phyloP scores from a whole-genome alignment of 1,140 invertebrate genomes.

The Pogonomyrmex californicus region DNA sequence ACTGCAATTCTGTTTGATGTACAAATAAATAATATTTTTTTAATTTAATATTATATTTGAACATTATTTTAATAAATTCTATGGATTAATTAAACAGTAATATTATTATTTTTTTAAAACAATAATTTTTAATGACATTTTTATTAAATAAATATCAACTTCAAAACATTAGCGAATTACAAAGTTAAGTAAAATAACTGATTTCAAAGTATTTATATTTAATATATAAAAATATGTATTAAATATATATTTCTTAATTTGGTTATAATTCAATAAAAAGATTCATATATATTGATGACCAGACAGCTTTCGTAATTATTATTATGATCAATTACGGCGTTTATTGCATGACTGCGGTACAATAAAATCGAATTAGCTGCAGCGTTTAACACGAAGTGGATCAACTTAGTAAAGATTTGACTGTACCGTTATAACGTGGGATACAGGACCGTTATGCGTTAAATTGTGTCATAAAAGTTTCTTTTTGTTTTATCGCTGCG shows the following conservation, averaged over 20 bases:
- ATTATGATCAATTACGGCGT: background rate
- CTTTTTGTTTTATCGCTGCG: constrained; percentile 55
- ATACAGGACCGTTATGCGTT: constrained; percentile 20
- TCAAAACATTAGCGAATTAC: background rate
- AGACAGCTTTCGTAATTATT: constrained; percentile 8
- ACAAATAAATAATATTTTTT: background rate
- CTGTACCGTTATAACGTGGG: constrained; percentile 43
- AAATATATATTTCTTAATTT: background rate
- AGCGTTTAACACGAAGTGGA: constrained; percentile 49
- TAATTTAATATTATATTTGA: background rate
- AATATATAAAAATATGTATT: background rate
- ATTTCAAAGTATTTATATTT: background rate
- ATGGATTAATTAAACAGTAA: background rate
- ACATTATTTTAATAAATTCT: background rate
- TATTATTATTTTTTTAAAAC: background rate
- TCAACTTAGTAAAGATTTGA: constrained; percentile 56
- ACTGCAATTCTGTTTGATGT: background rate
- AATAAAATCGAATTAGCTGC: constrained; percentile 3
- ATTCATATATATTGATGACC: background rate
- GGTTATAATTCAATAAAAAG: background rate
- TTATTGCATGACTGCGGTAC: constrained; percentile 2
- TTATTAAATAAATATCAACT: background rate
- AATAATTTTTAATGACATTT: background rate
- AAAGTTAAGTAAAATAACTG: background rate
- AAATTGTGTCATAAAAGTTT: constrained; percentile 50